Conservation (phyloP, 37 sponge, comb jelly and placozoan genomes). For the Haliclona indistincta region DNA sequence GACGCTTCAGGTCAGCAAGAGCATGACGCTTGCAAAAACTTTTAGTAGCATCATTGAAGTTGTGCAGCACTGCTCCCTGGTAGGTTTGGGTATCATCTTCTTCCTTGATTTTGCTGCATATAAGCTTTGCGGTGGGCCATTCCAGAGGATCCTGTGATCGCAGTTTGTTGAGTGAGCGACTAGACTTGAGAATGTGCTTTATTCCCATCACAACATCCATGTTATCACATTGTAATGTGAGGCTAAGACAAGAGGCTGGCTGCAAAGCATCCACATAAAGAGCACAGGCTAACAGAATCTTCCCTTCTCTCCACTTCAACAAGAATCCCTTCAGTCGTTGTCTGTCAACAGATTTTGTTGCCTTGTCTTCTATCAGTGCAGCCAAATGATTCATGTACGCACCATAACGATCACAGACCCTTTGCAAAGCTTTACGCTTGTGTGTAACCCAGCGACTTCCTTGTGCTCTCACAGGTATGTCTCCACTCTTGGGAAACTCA, state of each 20-base stretch:
- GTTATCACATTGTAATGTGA: constrained; percentile 32
- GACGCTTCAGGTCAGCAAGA: constrained; percentile 27
- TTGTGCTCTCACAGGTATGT: constrained; percentile 33
- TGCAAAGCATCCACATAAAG: constrained; percentile 50
- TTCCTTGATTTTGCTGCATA: constrained; percentile 14
- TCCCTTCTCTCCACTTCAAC: constrained; percentile 40
- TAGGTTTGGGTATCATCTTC: constrained; percentile 28
- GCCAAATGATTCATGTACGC: constrained; percentile 44
- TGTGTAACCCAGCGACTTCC: constrained; percentile 56
- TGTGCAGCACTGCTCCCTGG: constrained; percentile 36
- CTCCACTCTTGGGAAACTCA: constrained; percentile 45
- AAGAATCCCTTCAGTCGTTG: constrained; percentile 41
- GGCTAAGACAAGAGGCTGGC: constrained; percentile 48
- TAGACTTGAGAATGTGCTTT: constrained; percentile 46
- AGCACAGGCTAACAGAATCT: constrained; percentile 41
- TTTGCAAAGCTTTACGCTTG: constrained; percentile 51
- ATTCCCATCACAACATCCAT: constrained; percentile 35
- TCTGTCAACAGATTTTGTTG: constrained; percentile 31
- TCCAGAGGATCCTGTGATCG: constrained; percentile 24
- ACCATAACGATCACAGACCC: constrained; percentile 61
- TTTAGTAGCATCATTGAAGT: constrained; percentile 1
- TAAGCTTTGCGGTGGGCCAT: constrained; percentile 53
- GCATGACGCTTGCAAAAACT: constrained; percentile 9
- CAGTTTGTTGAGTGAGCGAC: constrained; percentile 22
- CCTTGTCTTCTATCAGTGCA: constrained; percentile 17